These are phyloP conservation scores for Blera fallax DNA, from an alignment of 2,888 invertebrate genomes.

Conservation along the genomic window DNA sequence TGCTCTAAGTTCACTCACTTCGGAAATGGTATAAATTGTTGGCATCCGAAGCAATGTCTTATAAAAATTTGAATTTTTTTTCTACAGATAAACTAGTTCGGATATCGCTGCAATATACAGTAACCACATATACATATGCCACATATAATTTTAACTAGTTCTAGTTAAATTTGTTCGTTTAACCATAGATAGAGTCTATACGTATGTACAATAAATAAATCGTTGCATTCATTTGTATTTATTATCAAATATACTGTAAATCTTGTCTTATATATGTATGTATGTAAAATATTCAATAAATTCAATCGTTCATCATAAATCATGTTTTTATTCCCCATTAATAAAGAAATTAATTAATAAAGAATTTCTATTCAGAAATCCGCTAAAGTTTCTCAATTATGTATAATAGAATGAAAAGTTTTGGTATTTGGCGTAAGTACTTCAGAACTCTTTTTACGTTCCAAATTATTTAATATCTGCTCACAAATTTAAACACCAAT, in stretches of 20 bases:
- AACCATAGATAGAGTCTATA: slow-evolving; percentile 63
- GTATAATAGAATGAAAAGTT: no score
- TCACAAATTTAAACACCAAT: no score
- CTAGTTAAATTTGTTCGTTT: slow-evolving; percentile 69
- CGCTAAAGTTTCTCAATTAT: no score
- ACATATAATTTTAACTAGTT: slow-evolving; percentile 59
- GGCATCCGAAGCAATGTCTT: not conserved
- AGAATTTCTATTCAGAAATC: no score
- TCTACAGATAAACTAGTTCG: slow-evolving; percentile 52
- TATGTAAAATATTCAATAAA: slow-evolving; percentile 70
- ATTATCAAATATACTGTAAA: slow-evolving; percentile 70
- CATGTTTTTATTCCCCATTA: not conserved
- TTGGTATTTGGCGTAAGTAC: no score
- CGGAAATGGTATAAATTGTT: slow-evolving; percentile 88
- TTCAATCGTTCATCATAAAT: slow-evolving; percentile 58
- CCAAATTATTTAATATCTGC: no score
- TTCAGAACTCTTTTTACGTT: no score
- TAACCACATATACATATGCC: slow-evolving; percentile 64
- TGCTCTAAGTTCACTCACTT: slow-evolving; percentile 90
- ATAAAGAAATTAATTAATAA: not conserved
- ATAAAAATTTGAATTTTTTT: not conserved
- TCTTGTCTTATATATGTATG: slow-evolving; percentile 64
- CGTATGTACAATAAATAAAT: slow-evolving; percentile 67
- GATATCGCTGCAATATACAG: slow-evolving; percentile 46
- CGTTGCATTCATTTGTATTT: slow-evolving; percentile 71